Base-by-base conservation (phyloP, 2,113 vertebrate species). In the Lasiurus cinereus region DNA sequence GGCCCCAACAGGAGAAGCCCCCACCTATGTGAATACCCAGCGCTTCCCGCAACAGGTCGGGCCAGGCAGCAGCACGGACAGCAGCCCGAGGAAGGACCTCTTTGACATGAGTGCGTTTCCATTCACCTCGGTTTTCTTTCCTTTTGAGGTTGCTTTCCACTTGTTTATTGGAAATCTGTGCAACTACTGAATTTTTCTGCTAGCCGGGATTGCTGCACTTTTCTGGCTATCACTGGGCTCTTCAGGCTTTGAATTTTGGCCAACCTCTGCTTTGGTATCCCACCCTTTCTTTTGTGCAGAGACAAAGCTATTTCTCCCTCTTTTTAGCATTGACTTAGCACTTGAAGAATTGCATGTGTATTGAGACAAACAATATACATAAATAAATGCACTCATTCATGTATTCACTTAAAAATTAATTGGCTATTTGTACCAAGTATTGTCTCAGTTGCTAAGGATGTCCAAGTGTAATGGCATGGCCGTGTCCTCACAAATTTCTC, bases 61-160 rank as follows among this genome's bases (percentile, higher is more conserved):
- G 6, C 83, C 88, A 5, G 97, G 97, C 59, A 97, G 97, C 95
- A 98, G 98, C 93, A 98, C 98, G 88, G 99, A 99, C 48, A 99
- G 98, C 97, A 99, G 98, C 96, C 98, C 99, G 10, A 98, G 97
- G 97, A 99, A 99, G 97, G 99, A 99, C 98, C 98, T 99, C 86
- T 99, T 99, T 94, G 99, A 99, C 97, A 99, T 99, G 99, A 99
- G 99, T 99, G 98, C 98, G 99, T 98, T 96, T 50, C 83, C 22
- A 56, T 54, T 91, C n/a, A 6, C 76, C 4, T 91, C 21, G 14
- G 2, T 54, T 85, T 64, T 18, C 24, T 69, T 62, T 2, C 46
- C 46, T 95, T 94, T 39, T 83, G 91, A 83, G 1, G 0, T 73
- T 9, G 1, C 36, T 78, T 24, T 70, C 52, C 15, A 0, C 27